Evolutionary conservation across 2,797 vertebrate genomes (phyloP).

Genomic region (Myotis myotis): DNA sequence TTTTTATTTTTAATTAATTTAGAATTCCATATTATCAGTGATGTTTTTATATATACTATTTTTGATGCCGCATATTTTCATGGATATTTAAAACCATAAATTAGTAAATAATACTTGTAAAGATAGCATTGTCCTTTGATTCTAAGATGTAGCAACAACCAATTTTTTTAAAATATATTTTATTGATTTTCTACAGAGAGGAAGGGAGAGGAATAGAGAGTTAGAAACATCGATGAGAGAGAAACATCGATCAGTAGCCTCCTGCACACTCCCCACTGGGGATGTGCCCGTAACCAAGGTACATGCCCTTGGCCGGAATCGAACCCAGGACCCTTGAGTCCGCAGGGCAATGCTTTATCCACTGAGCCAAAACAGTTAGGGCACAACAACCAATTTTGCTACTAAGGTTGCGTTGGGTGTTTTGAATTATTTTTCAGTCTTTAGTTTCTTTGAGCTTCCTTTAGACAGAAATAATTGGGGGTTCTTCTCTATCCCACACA

Average conservation of each 20-base stretch:
- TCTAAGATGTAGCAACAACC: background rate
- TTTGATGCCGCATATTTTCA: background rate
- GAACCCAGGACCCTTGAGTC: no score
- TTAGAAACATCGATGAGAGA: no score
- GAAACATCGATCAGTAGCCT: no score
- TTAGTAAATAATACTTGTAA: background rate
- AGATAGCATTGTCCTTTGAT: slow-evolving; percentile 2
- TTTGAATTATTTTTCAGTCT: slow-evolving; percentile 41
- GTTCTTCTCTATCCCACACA: background rate
- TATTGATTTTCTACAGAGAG: no score
- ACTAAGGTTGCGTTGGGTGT: background rate
- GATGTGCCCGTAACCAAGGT: no score
- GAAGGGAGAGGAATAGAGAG: no score
- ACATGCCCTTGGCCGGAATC: no score
- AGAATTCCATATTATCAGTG: background rate
- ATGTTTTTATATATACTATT: background rate
- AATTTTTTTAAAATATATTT: background rate
- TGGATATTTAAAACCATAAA: background rate
- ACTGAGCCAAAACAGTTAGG: no score
- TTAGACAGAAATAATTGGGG: background rate
- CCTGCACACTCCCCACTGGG: no score
- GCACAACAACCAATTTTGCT: background rate
- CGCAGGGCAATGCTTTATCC: no score
- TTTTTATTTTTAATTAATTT: background rate
- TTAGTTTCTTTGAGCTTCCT: slow-evolving; percentile 34